Evolutionary conservation across 2,797 vertebrate species (phyloP).

Genomic region (Syngnathus rostellatus): DNA sequence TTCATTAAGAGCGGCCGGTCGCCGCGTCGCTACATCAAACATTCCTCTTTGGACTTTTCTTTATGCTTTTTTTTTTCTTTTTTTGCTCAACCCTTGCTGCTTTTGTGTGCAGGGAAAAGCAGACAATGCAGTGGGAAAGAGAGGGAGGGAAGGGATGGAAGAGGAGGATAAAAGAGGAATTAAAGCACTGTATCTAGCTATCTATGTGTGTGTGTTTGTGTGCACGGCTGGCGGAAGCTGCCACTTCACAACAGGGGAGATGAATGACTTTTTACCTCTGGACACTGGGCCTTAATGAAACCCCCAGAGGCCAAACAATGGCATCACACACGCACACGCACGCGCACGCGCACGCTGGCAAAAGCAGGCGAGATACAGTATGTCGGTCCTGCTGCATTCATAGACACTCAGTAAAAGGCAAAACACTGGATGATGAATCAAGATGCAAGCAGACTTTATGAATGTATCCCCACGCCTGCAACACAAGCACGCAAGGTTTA

Average conservation of each 20-base stretch:
- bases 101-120: constrained; percentile 12
- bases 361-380: constrained; percentile 6
- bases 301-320: constrained; percentile 68
- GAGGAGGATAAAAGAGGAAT: constrained; percentile 25
- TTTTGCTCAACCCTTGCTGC: not conserved
- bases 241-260: constrained; percentile 77
- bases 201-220: not conserved
- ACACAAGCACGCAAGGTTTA: too few relatives aligned
- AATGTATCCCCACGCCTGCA: not conserved
- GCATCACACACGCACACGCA: constrained; percentile 42
- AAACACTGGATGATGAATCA: not conserved
- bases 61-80: constrained; percentile 18
- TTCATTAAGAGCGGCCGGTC: constrained; percentile 68
- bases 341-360: constrained; percentile 9
- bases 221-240: constrained; percentile 32
- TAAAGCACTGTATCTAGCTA: constrained; percentile 1
- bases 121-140: constrained; percentile 21
- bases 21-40: constrained; percentile 66
- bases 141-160: constrained; percentile 6
- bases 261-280: constrained; percentile 74
- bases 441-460: not conserved
- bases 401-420: constrained; percentile 6
- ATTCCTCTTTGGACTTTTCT: constrained; percentile 38
- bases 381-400: constrained; percentile 59
- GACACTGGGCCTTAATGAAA: constrained; percentile 75